Conservation (phyloP, 2,113 vertebrate genomes). For the Anguilla rostrata region DNA sequence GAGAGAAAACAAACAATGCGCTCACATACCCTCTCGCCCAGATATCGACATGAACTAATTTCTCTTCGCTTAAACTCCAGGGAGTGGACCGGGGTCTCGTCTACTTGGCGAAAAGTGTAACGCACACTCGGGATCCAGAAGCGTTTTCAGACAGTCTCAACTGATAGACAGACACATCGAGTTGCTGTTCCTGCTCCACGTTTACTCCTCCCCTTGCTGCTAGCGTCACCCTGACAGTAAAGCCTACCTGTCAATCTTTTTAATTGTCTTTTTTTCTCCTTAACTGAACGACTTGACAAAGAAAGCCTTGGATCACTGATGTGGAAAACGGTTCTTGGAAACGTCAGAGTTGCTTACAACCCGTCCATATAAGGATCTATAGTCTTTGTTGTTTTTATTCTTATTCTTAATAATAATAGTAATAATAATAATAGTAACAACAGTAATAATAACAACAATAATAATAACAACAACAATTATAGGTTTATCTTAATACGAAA, state of each 20-base stretch:
- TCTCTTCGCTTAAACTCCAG: conserved; percentile 73
- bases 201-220: conserved; percentile 90
- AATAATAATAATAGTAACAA: not conserved
- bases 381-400: not conserved
- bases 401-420: not conserved
- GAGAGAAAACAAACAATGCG: conserved; percentile 63
- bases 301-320: conserved; percentile 60
- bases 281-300: conserved; percentile 76
- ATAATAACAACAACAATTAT: not conserved
- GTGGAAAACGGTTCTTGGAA: conserved; percentile 37
- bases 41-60: conserved; percentile 76
- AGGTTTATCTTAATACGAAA: not conserved
- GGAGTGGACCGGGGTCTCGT: conserved; percentile 77
- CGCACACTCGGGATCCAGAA: conserved; percentile 88
- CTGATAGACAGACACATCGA: conserved; percentile 99
- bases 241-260: conserved; percentile 99
- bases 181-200: conserved; percentile 93
- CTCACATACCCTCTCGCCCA: conserved; percentile 80
- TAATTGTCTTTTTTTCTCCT: conserved; percentile 82
- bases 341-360: conserved; percentile 23
- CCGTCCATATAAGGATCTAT: conserved; percentile 2
- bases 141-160: conserved; percentile 94
- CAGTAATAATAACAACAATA: not conserved
- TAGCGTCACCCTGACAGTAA: conserved; percentile 99
- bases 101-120: conserved; percentile 84